These are phyloP conservation scores for Apodemia mormo DNA, from an alignment of 2,888 invertebrate species.

Conservation along the genomic window DNA sequence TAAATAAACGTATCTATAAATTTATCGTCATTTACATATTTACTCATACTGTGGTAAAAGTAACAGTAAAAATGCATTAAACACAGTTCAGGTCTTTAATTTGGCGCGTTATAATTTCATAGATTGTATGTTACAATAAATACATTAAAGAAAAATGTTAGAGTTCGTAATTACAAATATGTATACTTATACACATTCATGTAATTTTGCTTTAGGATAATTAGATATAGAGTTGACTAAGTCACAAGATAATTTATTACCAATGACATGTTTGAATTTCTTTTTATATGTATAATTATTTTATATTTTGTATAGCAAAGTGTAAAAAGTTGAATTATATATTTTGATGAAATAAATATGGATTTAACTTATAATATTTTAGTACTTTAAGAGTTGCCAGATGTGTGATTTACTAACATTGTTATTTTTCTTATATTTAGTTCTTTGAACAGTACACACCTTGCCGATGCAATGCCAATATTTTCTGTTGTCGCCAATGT, in stretches of 20 bases:
- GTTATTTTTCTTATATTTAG: conserved; percentile 29
- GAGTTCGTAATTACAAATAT: conserved; percentile 29
- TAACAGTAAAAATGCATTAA: background rate
- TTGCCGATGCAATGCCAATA: conserved; percentile 20
- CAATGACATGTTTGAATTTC: conserved; percentile 77
- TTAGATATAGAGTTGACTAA: conserved; percentile 74
- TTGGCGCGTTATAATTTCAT: background rate
- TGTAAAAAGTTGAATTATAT: conserved; percentile 68
- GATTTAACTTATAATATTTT: conserved; percentile 52
- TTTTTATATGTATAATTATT: conserved; percentile 52
- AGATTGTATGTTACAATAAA: background rate
- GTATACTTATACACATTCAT: conserved; percentile 38
- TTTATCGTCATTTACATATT: no score
- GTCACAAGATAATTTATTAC: conserved; percentile 81
- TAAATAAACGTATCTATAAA: no score
- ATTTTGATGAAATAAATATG: conserved; percentile 59
- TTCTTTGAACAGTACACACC: conserved; percentile 24
- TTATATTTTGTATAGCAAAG: conserved; percentile 61
- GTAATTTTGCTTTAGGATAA: conserved; percentile 44
- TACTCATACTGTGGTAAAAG: no score
- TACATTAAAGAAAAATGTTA: background rate
- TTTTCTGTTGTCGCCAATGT: background rate
- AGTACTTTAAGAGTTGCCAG: conserved; percentile 61
- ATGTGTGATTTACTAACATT: conserved; percentile 74
- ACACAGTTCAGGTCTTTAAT: background rate